Evolutionary conservation across 2,113 vertebrate species (phyloP), one percentile per base, ranked within the genome.

Genomic region (Percina caprodes): DNA sequence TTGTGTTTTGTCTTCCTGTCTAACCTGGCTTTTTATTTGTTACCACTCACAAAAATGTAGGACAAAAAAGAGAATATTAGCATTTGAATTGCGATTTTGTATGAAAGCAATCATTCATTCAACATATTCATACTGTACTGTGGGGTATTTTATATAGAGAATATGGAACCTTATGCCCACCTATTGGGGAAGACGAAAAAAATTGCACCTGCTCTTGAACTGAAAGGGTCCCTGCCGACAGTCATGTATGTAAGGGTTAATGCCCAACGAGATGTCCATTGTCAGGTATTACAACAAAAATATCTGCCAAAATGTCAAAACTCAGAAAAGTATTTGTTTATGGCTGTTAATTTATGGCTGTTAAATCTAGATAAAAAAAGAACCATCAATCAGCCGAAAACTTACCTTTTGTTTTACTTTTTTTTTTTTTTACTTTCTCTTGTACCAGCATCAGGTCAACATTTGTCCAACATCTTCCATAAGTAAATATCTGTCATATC

Each of bases 1-100:
- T 75, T 80, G 59, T 45, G 19, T 69, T 68, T 69, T 62, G 18
- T 74, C 6, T 21, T 62, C 26, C 69, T 70, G 52, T 79, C 75
- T 45, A 56, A 80, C 63, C 67, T 86, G 66, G 58, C 21, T n/a
- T 67, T 80, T 80, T 63, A 58, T 19, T 79, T 81, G 82, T 81
- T 46, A 51, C 45, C 55, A 45, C 23, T 63, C 56, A 77, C 63
- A 70, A 46, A 74, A 63, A 76, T 59, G 49, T 52, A 51, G 49
- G 51, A 23, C 49, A 72, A n/a, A 58, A 81, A 39, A 63, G 48
- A 48, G 46, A 74, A 56, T 65, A 68, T 58, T 66, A 56, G 49
- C 56, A 74, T 78, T 78, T 16, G 33, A 73, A 79, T 81, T 86
- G 46, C 3, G 33, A 73, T 62, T 73, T 55, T 42, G 18, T 48